Percentiles rank a stretch among this genome's conserved stretches.
Conservation (phyloP, 2,113 vertebrate genomes). For the Potamarius usumacintae region DNA sequence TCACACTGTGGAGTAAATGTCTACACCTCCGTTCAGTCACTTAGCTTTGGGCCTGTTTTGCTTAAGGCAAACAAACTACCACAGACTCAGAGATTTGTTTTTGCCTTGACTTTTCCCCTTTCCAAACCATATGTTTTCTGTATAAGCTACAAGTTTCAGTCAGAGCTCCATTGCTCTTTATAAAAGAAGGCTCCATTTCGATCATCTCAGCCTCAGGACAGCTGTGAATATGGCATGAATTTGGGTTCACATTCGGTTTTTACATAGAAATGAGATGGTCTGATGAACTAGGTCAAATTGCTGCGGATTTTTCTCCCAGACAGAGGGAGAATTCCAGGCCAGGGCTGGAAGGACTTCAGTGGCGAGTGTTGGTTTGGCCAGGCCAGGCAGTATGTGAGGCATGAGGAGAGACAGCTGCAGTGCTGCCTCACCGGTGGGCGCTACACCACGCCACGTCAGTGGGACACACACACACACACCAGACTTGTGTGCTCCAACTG, state of each 20-base stretch:
- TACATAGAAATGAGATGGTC: conserved; percentile 33
- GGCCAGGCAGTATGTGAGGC: conserved; percentile 68
- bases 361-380: conserved; percentile 65
- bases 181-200: neutral
- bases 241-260: conserved; percentile 15
- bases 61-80: neutral
- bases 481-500: conserved; percentile 26
- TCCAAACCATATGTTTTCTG: conserved; percentile 1
- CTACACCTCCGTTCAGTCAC: neutral
- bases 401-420: conserved; percentile 68
- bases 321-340: conserved; percentile 64
- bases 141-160: neutral
- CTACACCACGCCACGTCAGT: conserved; percentile 37
- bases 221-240: conserved; percentile 27
- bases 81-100: neutral
- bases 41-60: conserved; percentile 8
- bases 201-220: conserved; percentile 13
- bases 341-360: conserved; percentile 71
- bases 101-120: neutral
- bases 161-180: neutral
- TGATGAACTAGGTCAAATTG: conserved; percentile 61
- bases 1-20: neutral
- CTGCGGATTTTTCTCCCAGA: conserved; percentile 66
- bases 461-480: conserved; percentile 12
- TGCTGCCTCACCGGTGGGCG: conserved; percentile 26